Evolutionary conservation across 2,888 invertebrate genomes (phyloP).

Genomic region (Allacma fusca): DNA sequence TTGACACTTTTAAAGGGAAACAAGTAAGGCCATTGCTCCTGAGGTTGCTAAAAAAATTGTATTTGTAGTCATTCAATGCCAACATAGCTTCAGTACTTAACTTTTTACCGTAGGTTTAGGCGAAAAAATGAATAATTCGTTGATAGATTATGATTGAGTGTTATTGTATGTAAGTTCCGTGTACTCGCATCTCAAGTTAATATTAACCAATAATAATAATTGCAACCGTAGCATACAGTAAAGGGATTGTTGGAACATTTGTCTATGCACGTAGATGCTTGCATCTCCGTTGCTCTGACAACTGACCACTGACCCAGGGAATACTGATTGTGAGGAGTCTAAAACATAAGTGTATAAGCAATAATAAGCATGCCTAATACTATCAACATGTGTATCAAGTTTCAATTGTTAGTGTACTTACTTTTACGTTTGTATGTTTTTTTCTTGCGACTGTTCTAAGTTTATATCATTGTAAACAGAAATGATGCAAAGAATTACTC

Average conservation of each 20-base stretch:
- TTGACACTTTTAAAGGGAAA: too few relatives aligned
- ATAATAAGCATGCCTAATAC: background rate
- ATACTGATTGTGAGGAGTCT: background rate
- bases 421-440: background rate
- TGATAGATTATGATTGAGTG: too few relatives aligned
- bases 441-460: slow-evolving; percentile 7
- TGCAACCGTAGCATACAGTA: too few relatives aligned
- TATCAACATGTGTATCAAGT: background rate
- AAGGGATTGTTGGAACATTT: too few relatives aligned
- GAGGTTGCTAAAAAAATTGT: slow-evolving; percentile 17
- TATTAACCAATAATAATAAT: background rate
- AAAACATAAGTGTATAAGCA: background rate
- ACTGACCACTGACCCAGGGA: slow-evolving; percentile 14
- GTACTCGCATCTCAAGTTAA: background rate
- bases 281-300: background rate
- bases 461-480: background rate
- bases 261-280: background rate
- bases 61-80: slow-evolving; percentile 24
- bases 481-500: slow-evolving; percentile 2
- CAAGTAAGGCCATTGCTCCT: too few relatives aligned
- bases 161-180: too few relatives aligned
- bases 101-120: too few relatives aligned
- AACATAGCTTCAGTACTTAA: slow-evolving; percentile 19
- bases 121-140: too few relatives aligned
- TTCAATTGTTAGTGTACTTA: background rate